Evolutionary conservation across 2,113 vertebrate genomes (phyloP).

Genomic region (Hypanus sabinus): DNA sequence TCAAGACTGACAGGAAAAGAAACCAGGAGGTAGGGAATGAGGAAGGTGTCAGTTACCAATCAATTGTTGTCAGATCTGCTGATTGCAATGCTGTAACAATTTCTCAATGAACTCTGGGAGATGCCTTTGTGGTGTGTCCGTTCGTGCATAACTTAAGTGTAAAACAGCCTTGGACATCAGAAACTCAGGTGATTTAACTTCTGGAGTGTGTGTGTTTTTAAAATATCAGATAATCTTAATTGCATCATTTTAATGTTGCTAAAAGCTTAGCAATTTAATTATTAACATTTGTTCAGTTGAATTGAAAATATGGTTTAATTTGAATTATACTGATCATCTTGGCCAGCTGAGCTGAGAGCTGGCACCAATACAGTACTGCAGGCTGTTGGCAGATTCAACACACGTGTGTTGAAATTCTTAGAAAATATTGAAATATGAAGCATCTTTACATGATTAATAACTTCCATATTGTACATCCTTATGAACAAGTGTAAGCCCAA

Average conservation of each 20-base stretch:
- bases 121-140: not conserved
- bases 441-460: constrained; percentile 23
- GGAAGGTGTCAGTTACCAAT: not conserved
- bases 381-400: constrained; percentile 43
- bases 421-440: constrained; percentile 41
- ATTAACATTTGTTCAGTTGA: constrained; percentile 46
- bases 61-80: constrained; percentile 14
- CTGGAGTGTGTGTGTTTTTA: not conserved
- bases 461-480: not conserved
- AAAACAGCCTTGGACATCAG: not conserved
- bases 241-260: not conserved
- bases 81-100: not conserved
- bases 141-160: not conserved
- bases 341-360: constrained; percentile 42
- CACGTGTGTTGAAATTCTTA: constrained; percentile 40
- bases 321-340: constrained; percentile 46
- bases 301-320: constrained; percentile 45
- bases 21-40: not conserved
- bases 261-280: not conserved
- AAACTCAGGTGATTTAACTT: not conserved
- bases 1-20: not conserved
- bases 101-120: not conserved
- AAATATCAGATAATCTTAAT: not conserved
- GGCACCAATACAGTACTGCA: constrained; percentile 38
- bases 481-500: not conserved